Base-by-base conservation (phyloP, 2,888 invertebrate genomes). In the Agriotes lineatus region DNA sequence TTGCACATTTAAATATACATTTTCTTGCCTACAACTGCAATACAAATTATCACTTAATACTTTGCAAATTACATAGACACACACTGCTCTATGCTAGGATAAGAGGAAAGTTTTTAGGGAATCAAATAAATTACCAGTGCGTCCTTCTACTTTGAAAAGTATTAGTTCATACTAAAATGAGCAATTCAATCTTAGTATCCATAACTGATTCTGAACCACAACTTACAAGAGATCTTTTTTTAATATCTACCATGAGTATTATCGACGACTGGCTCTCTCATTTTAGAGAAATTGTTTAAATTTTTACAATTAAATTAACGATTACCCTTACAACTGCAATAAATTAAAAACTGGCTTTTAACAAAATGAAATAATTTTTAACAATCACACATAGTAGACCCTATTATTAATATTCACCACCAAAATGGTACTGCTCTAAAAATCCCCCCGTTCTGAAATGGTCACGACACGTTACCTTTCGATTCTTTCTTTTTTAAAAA, bases 1-100 rank as follows among this genome's bases (percentile, higher is more conserved):
- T 85, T 85, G 84, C 84, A 85, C 84, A 84, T 83, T 81, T 78
- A 82, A 82, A 82, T 82, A 81, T 82, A 83, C 81, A 82, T 73
- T 60, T 68, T 64, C 30, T 52, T 61, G 44, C 35, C 64, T 69
- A 64, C 64, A 63, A 63, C 52, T 67, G 66, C 39, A 67, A 67
- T 62, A 67, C 61, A 61, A 67, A 67, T 64, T 65, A 63, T 63
- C 63, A 63, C 63, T 59, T 12, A 59, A 64, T 63, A 67, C 62
- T 67, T 67, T 62, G 37, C 67, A 62, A 61, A 67, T 61, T 62
- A 67, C 50, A 39, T 50, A 61, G 54, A 67, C 56, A 67, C 56
- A 60, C 52, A 61, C 33, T 44, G 30, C 44, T 58, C 42, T 54
- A 64, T 59, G 60, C 35, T 61, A 37, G 22, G 33, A 14, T 52